Base-by-base conservation (phyloP, 2,888 invertebrate species). In the Gymnoscelis rufifasciata region DNA sequence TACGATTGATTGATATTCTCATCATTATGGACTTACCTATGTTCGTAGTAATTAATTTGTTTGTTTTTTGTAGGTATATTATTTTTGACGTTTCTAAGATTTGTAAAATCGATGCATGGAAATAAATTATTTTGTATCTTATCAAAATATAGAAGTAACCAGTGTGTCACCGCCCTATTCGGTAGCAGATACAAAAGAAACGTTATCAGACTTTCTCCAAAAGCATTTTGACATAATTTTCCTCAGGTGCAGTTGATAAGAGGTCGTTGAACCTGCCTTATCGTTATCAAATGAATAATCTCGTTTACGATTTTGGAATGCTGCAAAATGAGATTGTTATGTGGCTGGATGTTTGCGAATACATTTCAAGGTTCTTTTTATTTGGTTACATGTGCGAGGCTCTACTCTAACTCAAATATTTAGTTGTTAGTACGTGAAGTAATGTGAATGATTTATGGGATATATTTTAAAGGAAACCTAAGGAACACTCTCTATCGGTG, bases 241-340 rank as follows among this genome's bases (percentile, higher is more conserved):
- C 19, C 35, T 35, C 26, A 43, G 41, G 33, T 38, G 13, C 41
- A 27, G 35, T 28, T 36, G 65, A 64, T 66, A 63, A 62, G 3
- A 40, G 62, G 56, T 48, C 56, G 33, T 53, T 53, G 54, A 63
- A 59, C 56, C 51, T 46, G 52, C 53, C 15, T n/a, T 33, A 33
- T 33, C 31, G 15, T 33, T 55, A 59, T 57, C 56, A 53, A 52
- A 54, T 53, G 41, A 41, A 14, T 53, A 50, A 57, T 56, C 56
- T 38, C 15, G 14, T 43, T 43, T 43, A 31, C 29, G 30, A 7
- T 42, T 44, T 52, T 44, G 43, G 39, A 26, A 7, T 26, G 7
- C 7, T 7, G 7, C 19, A 19, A 5, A 19, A 5, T 3, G 5
- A 3, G 19, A 19, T 2, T 19, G 2, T 2, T 19, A 19, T 19